phyloP scores from a whole-genome alignment of 2,113 vertebrate genomes.

The Chionodraco myersi region DNA sequence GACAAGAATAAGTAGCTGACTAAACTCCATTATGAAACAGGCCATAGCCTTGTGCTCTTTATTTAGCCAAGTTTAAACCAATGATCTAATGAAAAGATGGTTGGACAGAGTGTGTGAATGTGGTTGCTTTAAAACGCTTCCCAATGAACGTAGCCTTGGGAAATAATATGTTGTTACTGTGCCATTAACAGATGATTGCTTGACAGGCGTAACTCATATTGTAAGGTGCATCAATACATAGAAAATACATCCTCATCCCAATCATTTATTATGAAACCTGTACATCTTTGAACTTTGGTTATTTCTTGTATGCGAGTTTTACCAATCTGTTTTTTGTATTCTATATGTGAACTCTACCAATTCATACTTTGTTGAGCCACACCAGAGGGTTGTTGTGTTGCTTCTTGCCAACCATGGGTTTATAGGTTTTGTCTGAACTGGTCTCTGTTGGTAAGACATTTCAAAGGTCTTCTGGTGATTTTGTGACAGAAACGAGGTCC shows the following conservation, averaged over 20 bases:
- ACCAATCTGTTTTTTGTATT: not conserved
- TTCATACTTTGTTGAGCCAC: not conserved
- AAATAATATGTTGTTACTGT: conserved; percentile 1
- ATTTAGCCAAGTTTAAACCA: conserved; percentile 23
- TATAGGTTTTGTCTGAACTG: too few species aligned
- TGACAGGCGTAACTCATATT: not conserved
- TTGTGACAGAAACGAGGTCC: too few species aligned
- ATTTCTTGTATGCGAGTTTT: not conserved
- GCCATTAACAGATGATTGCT: not conserved
- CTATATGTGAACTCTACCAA: not conserved
- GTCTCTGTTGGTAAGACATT: too few species aligned
- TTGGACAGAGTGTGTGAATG: not conserved
- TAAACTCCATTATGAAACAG: conserved; percentile 62
- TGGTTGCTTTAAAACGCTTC: not conserved
- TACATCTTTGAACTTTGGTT: not conserved
- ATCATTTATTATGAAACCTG: not conserved
- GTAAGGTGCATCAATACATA: too few species aligned
- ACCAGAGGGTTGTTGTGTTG: not conserved
- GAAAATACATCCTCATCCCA: not conserved
- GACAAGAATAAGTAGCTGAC: conserved; percentile 57
- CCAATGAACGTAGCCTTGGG: not conserved
- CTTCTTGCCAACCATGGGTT: not conserved
- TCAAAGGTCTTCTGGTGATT: too few species aligned
- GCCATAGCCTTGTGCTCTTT: conserved; percentile 47
- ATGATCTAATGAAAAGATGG: conserved; percentile 33